A percentile compares a stretch with the other conserved stretches of the same genome.
Conservation (phyloP, 2,888 invertebrate genomes). For the Exocentrus adspersus region DNA sequence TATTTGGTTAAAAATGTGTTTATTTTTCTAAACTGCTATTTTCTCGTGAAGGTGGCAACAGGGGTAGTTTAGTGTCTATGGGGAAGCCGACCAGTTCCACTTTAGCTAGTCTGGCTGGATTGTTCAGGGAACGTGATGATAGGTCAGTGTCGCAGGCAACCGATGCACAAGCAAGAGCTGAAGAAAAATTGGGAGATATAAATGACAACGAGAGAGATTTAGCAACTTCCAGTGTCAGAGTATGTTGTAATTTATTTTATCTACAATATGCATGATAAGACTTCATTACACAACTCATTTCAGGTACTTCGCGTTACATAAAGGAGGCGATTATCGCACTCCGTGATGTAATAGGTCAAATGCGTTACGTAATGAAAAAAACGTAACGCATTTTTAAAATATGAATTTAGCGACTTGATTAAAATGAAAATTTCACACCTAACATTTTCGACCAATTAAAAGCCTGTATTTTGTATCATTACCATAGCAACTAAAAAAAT, state of each 20-base stretch:
- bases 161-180: constrained; percentile 52
- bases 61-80: constrained; percentile 84
- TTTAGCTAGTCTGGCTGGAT: constrained; percentile 84
- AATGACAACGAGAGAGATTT: constrained; percentile 47
- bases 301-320: too few relatives aligned
- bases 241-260: constrained; percentile 29
- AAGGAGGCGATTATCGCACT: too few relatives aligned
- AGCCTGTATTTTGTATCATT: too few relatives aligned
- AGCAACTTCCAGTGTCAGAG: constrained; percentile 47
- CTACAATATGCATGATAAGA: too few relatives aligned
- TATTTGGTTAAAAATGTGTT: not conserved
- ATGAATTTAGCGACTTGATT: too few relatives aligned
- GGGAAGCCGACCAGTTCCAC: constrained; percentile 91
- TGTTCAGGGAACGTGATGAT: constrained; percentile 69
- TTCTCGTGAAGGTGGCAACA: constrained; percentile 71
- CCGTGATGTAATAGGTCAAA: too few relatives aligned
- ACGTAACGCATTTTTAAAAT: too few relatives aligned
- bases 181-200: constrained; percentile 58
- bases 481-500: too few relatives aligned
- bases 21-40: constrained; percentile 1
- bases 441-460: too few relatives aligned
- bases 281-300: too few relatives aligned
- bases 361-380: too few relatives aligned
- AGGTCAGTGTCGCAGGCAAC: constrained; percentile 57
- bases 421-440: too few relatives aligned